Percentiles rank a stretch among this genome's conserved stretches.
phyloP scores from a whole-genome alignment of 37 sponge, comb jelly and placozoan genomes.

The Oopsacas minuta region DNA sequence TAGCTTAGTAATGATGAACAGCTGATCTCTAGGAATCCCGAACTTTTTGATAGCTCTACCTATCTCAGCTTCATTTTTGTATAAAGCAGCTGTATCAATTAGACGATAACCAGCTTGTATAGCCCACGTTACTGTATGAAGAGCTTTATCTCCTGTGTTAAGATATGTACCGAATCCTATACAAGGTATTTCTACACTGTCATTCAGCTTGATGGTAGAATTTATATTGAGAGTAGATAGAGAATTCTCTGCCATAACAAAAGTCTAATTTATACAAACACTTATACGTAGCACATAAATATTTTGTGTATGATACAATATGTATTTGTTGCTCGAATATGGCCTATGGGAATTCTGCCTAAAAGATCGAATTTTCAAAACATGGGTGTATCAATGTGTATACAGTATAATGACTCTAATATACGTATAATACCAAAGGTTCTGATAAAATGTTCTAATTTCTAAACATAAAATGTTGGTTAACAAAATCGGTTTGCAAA shows the following conservation, averaged over 20 bases:
- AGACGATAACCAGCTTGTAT: constrained; percentile 48
- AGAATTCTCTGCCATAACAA: background rate
- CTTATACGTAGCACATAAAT: too few relatives aligned
- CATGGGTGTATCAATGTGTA: too few relatives aligned
- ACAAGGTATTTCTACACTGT: background rate
- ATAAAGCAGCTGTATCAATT: constrained; percentile 53
- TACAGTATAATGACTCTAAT: too few relatives aligned
- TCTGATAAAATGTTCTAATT: too few relatives aligned
- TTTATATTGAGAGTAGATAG: background rate
- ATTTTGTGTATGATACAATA: too few relatives aligned
- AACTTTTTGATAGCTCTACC: constrained; percentile 35
- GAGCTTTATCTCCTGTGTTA: background rate
- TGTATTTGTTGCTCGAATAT: too few relatives aligned
- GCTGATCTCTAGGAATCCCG: constrained; percentile 57
- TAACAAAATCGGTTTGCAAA: too few relatives aligned
- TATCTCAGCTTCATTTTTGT: constrained; percentile 47
- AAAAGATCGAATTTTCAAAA: too few relatives aligned
- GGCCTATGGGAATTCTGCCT: too few relatives aligned
- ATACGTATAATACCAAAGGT: too few relatives aligned
- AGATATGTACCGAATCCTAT: background rate
- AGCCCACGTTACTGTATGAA: background rate
- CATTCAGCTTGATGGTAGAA: background rate
- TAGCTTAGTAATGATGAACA: constrained; percentile 51
- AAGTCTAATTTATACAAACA: too few relatives aligned
- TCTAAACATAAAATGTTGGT: too few relatives aligned